A percentile compares a stretch with the other conserved stretches of the same genome.
Conservation (phyloP, 2,797 vertebrate species). For the Austrolebias charrua region DNA sequence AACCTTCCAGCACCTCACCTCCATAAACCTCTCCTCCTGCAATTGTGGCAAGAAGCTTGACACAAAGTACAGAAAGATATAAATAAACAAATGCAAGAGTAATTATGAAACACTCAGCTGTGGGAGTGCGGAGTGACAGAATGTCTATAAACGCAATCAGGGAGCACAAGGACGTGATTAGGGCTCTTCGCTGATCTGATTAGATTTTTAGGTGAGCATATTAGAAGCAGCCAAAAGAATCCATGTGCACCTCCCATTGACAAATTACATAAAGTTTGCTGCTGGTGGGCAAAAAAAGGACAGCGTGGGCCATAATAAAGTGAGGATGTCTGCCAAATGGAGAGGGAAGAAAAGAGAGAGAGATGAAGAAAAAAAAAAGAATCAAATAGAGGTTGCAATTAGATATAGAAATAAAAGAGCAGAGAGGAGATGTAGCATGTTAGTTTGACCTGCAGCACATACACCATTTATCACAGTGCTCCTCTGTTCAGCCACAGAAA, state of each 20-base stretch:
- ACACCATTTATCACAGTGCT: slow-evolving; percentile 28
- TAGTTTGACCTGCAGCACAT: slow-evolving; percentile 4
- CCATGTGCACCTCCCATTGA: slow-evolving; percentile 55
- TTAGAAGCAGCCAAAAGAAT: slow-evolving; percentile 54
- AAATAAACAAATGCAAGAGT: slow-evolving; percentile 74
- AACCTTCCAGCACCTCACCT: slow-evolving; percentile 20
- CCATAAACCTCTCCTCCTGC: slow-evolving; percentile 39
- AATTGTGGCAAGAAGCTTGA: slow-evolving; percentile 23
- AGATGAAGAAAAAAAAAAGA: slow-evolving; percentile 14
- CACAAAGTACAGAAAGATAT: slow-evolving; percentile 45
- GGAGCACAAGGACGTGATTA: slow-evolving; percentile 70
- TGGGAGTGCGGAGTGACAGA: slow-evolving; percentile 61
- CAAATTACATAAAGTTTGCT: slow-evolving; percentile 62
- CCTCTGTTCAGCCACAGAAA: slow-evolving; percentile 21
- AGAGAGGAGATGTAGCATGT: slow-evolving; percentile 2
- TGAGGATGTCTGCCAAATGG: slow-evolving; percentile 53
- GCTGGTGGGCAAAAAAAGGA: slow-evolving; percentile 57
- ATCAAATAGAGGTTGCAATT: slow-evolving; percentile 40
- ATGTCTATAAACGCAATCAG: slow-evolving; percentile 78
- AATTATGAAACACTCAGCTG: slow-evolving; percentile 75
- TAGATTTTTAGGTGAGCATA: slow-evolving; percentile 64
- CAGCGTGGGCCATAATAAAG: slow-evolving; percentile 57
- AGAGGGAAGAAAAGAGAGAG: slow-evolving; percentile 21
- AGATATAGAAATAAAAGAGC: slow-evolving; percentile 37
- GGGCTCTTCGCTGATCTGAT: slow-evolving; percentile 66